Evolutionary conservation across 2,888 invertebrate species (phyloP).

Genomic region (Melanotus villosus): DNA sequence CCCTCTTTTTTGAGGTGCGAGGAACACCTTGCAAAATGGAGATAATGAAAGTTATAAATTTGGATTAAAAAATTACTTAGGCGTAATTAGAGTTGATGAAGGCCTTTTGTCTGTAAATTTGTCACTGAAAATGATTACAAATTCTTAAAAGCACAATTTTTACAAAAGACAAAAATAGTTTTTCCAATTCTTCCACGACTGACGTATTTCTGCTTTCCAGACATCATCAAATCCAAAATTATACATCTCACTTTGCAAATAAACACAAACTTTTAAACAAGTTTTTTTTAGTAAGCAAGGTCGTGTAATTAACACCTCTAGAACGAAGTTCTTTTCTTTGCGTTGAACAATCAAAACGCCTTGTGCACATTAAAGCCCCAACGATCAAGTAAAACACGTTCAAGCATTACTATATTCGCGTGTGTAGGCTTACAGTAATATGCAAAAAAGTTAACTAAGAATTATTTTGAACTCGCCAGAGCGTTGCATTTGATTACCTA

Average conservation of each 20-base stretch:
- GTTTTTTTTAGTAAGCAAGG: constrained; percentile 7
- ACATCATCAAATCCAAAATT: not conserved
- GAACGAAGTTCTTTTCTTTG: not conserved
- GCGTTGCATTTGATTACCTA: constrained; percentile 34
- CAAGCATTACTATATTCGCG: constrained; percentile 9
- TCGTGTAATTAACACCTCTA: constrained; percentile 4
- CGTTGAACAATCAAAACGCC: not conserved
- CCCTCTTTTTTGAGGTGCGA: too few species aligned
- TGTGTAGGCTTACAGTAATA: constrained; percentile 6
- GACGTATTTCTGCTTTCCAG: too few species aligned
- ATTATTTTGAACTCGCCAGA: constrained; percentile 24
- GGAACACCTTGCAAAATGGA: too few species aligned
- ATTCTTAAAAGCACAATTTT: too few species aligned
- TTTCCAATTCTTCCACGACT: too few species aligned
- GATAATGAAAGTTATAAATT: too few species aligned
- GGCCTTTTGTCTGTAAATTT: too few species aligned
- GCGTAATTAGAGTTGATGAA: too few species aligned
- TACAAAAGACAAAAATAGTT: too few species aligned
- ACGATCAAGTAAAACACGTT: not conserved
- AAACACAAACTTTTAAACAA: not conserved
- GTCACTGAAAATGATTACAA: too few species aligned
- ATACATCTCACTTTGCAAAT: not conserved
- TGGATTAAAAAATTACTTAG: too few species aligned
- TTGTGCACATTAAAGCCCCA: not conserved
- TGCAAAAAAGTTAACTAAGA: constrained; percentile 18